Conservation (phyloP, 2,113 vertebrate species). For the Alouatta palliata region DNA sequence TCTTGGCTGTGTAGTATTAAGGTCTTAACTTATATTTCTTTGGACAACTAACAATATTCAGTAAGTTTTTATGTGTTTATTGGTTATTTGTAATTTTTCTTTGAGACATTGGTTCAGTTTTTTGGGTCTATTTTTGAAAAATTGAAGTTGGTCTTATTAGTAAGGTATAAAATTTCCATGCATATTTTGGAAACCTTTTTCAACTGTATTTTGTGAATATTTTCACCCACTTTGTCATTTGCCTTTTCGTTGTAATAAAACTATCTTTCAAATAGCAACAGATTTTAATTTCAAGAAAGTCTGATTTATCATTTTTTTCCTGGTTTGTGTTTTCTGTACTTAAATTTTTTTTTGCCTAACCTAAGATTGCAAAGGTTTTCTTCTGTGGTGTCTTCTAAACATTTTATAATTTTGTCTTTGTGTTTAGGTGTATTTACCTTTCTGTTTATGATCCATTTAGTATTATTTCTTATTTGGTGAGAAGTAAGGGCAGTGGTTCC, state of each 20-base stretch:
- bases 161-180: neutral
- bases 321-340: neutral
- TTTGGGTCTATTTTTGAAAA: neutral
- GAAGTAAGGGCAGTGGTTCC: neutral
- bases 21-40: neutral
- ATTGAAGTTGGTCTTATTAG: neutral
- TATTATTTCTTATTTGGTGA: neutral
- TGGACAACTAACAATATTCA: neutral
- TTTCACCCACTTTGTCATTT: neutral
- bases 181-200: neutral
- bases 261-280: neutral
- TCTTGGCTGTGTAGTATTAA: neutral
- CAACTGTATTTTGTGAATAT: neutral
- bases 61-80: neutral
- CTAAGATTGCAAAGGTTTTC: neutral
- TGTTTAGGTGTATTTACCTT: neutral
- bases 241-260: neutral
- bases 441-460: neutral
- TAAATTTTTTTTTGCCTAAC: neutral
- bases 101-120: neutral
- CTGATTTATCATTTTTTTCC: neutral
- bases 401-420: neutral
- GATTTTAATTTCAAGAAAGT: neutral
- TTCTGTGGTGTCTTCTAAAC: neutral
- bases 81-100: neutral